Evolutionary conservation across 1,140 invertebrate genomes (phyloP).

Genomic region (Drosophila kohkoa): DNA sequence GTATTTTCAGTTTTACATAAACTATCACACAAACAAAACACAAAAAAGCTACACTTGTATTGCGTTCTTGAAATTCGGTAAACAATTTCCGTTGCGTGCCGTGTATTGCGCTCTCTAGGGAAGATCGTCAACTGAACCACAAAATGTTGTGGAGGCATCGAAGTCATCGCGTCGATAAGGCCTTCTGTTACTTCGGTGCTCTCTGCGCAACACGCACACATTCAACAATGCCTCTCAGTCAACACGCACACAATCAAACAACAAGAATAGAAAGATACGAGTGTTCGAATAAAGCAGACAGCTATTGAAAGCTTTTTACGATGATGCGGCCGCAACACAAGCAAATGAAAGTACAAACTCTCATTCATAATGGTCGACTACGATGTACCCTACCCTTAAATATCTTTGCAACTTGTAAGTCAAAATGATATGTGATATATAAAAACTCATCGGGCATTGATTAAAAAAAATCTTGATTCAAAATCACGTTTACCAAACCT

Average conservation of each 20-base stretch:
- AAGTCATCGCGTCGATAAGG: conserved; percentile 39
- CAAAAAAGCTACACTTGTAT: conserved; percentile 9
- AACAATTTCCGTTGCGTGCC: conserved; percentile 30
- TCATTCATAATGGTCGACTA: not conserved
- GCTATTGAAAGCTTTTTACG: conserved; percentile 76
- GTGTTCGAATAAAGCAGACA: conserved; percentile 50
- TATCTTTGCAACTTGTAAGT: not conserved
- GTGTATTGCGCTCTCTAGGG: conserved; percentile 66
- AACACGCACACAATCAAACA: conserved; percentile 31
- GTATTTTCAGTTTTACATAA: conserved; percentile 11
- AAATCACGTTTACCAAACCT: no score
- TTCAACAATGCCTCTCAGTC: conserved; percentile 27
- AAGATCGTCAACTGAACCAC: conserved; percentile 73
- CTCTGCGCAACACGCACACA: conserved; percentile 54
- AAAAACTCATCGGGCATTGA: no score
- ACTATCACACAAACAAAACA: conserved; percentile 42
- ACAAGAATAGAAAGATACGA: conserved; percentile 52
- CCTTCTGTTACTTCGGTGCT: conserved; percentile 50
- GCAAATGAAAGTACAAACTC: conserved; percentile 23
- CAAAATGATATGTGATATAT: no score
- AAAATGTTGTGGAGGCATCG: conserved; percentile 36
- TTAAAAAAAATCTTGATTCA: no score
- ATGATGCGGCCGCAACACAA: conserved; percentile 45
- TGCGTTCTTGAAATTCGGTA: not conserved
- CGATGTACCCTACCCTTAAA: not conserved